Base-by-base conservation (phyloP, 2,797 vertebrate genomes). In the Channallabes apus region DNA sequence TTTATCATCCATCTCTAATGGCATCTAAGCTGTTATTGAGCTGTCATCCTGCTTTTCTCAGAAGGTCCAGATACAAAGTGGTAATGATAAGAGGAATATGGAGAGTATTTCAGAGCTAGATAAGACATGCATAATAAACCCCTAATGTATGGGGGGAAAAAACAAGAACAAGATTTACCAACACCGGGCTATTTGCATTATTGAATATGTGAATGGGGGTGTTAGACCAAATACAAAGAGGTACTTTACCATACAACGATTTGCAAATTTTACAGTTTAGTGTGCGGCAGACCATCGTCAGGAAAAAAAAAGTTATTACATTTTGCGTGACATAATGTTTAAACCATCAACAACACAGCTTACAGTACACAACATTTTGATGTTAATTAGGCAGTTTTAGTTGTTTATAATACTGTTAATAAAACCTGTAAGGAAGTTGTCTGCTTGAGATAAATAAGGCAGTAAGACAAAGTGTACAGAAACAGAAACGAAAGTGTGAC, bases 1-100 rank as follows among this genome's bases (percentile, higher is more conserved):
- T 78, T 54, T 68, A 56, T 82, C 65, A 54, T 69, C 62, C n/a
- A 9, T 65, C 61, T 46, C 65, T 58, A 69, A 82, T 69, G 46
- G 38, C 4, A 65, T 20, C 61, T 11, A 17, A 65, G 17, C 24
- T 54, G 41, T 81, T 67, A 82, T 32, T 56, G 46, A 82, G 64
- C 20, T 58, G 65, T 56, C 27, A 7, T 69, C 46, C 27, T 69
- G 27, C 64, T 82, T 69, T 35, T 22, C 4, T 80, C n/a, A 67
- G 79, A 80, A 29, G 62, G 8, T 80, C 41, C 35, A 62, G 14
- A 27, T 81, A 20, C 41, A 6, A 29, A 18, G 79, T 54, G 62
- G 46, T 4, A 7, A 80, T 62, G 22, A 32, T 1, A 38, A 79
- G 76, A 38, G 58, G 12, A 79, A 79, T 58, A 18, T n/a, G 27